phyloP scores from a whole-genome alignment of 1,140 invertebrate genomes.

The Habropoda laboriosa region DNA sequence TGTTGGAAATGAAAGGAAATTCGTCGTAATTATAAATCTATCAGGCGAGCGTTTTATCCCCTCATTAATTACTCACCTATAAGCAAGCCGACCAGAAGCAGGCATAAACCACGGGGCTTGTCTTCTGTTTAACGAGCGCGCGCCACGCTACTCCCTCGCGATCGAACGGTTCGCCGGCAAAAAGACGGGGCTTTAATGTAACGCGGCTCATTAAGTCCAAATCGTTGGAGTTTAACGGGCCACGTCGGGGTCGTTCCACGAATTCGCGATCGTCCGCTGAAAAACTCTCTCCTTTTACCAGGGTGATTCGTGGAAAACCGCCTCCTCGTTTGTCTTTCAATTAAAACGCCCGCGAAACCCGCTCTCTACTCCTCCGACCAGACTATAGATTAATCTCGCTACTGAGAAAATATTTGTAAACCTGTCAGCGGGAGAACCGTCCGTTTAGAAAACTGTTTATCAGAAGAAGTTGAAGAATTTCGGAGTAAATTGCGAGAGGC shows the following conservation, averaged over 20 bases:
- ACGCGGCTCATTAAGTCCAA: conserved; percentile 52
- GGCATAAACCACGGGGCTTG: conserved; percentile 38
- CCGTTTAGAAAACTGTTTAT: too few relatives aligned
- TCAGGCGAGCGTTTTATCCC: conserved; percentile 25
- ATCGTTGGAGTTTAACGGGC: conserved; percentile 59
- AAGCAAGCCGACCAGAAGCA: conserved; percentile 4
- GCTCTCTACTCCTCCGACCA: neutral
- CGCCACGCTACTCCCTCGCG: conserved; percentile 31
- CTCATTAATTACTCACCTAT: conserved; percentile 41
- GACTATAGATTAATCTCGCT: too few relatives aligned
- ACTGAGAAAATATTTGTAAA: neutral
- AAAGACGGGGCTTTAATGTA: conserved; percentile 47
- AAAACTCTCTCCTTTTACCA: conserved; percentile 6
- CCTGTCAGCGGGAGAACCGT: too few relatives aligned
- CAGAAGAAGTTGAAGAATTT: too few relatives aligned
- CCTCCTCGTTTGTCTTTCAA: conserved; percentile 6
- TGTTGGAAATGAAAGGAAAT: neutral
- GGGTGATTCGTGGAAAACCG: conserved; percentile 35
- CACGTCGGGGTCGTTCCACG: conserved; percentile 57
- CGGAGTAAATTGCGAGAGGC: too few relatives aligned
- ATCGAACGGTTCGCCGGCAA: conserved; percentile 47
- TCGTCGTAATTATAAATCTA: conserved; percentile 40
- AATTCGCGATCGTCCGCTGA: conserved; percentile 37
- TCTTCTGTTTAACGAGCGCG: conserved; percentile 49
- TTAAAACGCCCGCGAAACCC: neutral